These are phyloP conservation scores for Scolopax bukidnonensis DNA, from an alignment of 2,797 vertebrate species.

Conservation along the genomic window DNA sequence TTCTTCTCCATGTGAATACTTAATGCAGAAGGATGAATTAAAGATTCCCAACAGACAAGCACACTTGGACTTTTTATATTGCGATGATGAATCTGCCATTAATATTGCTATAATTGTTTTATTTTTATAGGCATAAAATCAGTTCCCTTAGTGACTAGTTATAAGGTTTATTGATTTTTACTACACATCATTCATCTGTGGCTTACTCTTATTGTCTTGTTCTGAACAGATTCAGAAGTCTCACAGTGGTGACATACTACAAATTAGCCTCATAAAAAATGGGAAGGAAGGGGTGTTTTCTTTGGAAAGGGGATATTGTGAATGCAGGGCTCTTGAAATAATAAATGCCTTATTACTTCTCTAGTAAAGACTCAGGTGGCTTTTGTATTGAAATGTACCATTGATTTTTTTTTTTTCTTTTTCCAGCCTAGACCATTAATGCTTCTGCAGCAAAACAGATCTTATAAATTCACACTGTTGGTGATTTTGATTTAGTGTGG, in stretches of 20 bases:
- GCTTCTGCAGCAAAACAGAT: slow-evolving; percentile 26
- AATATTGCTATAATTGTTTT: slow-evolving; percentile 80
- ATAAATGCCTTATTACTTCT: slow-evolving; percentile 66
- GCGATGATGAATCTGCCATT: slow-evolving; percentile 77
- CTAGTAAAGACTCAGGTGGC: slow-evolving; percentile 63
- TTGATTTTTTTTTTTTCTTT: not conserved
- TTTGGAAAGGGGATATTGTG: slow-evolving; percentile 57
- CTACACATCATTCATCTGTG: slow-evolving; percentile 77
- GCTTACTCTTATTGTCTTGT: slow-evolving; percentile 72
- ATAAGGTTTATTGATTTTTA: slow-evolving; percentile 82
- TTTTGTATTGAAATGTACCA: slow-evolving; percentile 68
- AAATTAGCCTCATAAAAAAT: slow-evolving; percentile 73
- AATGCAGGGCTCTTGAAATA: slow-evolving; percentile 72
- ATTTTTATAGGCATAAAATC: slow-evolving; percentile 80
- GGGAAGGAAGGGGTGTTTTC: slow-evolving; percentile 69
- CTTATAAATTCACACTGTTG: slow-evolving; percentile 7
- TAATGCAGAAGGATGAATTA: slow-evolving; percentile 72
- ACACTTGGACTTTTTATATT: slow-evolving; percentile 77
- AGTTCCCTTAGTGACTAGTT: slow-evolving; percentile 79
- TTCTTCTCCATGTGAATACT: slow-evolving; percentile 67
- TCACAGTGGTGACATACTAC: slow-evolving; percentile 65
- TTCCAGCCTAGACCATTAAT: not conserved
- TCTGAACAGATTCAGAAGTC: slow-evolving; percentile 70
- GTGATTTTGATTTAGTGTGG: slow-evolving; percentile 44
- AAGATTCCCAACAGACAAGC: slow-evolving; percentile 77